Evolutionary conservation across 2,888 invertebrate species (phyloP), one percentile per base, ranked within the genome.

Genomic region (Ariolimax columbianus): DNA sequence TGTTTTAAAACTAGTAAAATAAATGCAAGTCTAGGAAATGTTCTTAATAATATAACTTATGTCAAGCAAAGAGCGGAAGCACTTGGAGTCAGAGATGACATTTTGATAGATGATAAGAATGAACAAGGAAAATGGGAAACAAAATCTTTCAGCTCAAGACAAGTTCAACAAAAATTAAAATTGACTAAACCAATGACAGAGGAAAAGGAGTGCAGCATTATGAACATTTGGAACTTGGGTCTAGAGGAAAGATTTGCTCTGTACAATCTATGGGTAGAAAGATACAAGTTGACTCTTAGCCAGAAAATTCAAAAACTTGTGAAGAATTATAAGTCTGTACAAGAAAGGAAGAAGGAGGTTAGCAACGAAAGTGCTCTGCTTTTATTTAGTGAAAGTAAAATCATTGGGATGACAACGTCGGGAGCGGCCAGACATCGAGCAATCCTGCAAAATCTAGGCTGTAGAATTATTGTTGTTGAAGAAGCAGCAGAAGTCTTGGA

Each of bases 401-500:
- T 94, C 7, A 89, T 94, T 72, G 93, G 92, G 33, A 92, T 93
- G 92, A 94, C 94, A 17, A 94, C 94, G 73, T 92, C 93, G 7
- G 92, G 93, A 36, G 93, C 94, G 40, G 93, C 94, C 9, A 88
- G 90, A 72, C 91, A 93, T 84, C 88, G 90, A n/a, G 77, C 87
- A 9, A 72, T 92, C 0, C 86, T 94, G 3, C 88, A 90, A 77
- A 81, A 87, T 23, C 88, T 95, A 17, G 88, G 91, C 7, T 94
- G 94, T 38, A 90, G 90, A 36, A 94, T 95, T 59, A 92, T 95
- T n/a, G 93, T 95, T 30, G 96, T 98, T 0, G 98, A 98, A 93
- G 98, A 98, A 94, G 97, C 97, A 0, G 97, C 97, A 0, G 97
- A 87, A 77, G 87, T 87, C 0, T 93, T 97, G 66, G 98, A 98